A percentile compares a stretch with the other conserved stretches of the same genome.
These are phyloP conservation scores for Sciurus carolinensis DNA, from an alignment of 2,797 vertebrate species.

Conservation along the genomic window DNA sequence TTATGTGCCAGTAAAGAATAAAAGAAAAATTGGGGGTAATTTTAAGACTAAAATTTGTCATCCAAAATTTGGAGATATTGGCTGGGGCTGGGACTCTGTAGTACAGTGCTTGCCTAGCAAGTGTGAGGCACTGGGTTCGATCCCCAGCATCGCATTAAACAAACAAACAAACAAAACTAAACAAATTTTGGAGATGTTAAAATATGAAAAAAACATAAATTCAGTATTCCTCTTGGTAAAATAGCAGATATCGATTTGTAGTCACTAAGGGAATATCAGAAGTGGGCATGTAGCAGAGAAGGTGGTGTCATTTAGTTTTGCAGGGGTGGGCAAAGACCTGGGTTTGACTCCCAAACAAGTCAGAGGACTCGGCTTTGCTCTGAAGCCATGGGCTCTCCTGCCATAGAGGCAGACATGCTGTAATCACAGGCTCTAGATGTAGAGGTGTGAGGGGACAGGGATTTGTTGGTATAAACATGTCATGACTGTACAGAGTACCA, in stretches of 20 bases:
- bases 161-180: neutral
- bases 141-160: too few species aligned
- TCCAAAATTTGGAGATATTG: constrained; percentile 51
- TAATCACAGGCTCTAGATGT: neutral
- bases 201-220: neutral
- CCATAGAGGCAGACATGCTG: neutral
- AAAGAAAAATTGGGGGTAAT: constrained; percentile 19
- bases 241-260: neutral
- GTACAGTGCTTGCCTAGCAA: too few species aligned
- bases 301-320: neutral
- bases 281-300: neutral
- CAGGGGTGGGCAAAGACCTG: neutral
- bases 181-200: constrained; percentile 33
- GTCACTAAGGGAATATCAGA: neutral
- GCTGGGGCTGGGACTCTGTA: too few species aligned
- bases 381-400: neutral
- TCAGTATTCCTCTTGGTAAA: neutral
- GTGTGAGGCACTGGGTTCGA: too few species aligned
- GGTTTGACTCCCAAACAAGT: neutral
- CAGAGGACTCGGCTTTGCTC: neutral
- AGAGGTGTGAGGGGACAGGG: neutral
- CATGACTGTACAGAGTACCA: neutral
- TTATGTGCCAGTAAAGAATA: constrained; percentile 45
- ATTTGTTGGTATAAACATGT: neutral
- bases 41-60: constrained; percentile 33